Conservation (phyloP, 1,140 invertebrate genomes). For the Papilio helenus region DNA sequence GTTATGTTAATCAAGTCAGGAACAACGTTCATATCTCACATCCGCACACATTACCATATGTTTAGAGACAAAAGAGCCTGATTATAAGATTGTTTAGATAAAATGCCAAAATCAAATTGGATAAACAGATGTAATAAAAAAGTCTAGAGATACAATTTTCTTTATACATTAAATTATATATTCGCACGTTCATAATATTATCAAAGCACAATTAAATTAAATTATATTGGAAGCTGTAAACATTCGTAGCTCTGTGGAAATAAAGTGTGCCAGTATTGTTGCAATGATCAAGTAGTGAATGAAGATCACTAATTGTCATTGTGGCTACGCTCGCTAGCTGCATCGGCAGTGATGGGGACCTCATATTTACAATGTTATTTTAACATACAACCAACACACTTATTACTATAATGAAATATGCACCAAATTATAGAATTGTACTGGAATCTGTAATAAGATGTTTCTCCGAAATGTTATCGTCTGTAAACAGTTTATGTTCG, state of each 20-base stretch:
- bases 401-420: too few relatives aligned
- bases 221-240: constrained; percentile 14
- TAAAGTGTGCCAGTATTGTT: constrained; percentile 52
- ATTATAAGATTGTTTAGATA: background rate
- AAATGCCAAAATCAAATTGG: background rate
- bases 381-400: background rate
- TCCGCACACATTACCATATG: constrained; percentile 71
- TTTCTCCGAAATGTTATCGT: background rate
- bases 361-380: background rate
- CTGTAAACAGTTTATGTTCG: background rate
- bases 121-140: too few relatives aligned
- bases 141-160: background rate
- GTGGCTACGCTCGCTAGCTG: constrained; percentile 41
- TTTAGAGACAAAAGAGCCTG: constrained; percentile 72
- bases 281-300: constrained; percentile 61
- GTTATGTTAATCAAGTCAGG: constrained; percentile 22
- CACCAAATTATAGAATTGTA: too few relatives aligned
- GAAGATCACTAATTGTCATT: constrained; percentile 63
- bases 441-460: background rate
- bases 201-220: background rate
- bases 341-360: background rate
- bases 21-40: constrained; percentile 43
- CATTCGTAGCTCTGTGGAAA: constrained; percentile 50
- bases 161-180: background rate
- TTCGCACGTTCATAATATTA: background rate